Evolutionary conservation across 2,113 vertebrate genomes (phyloP).

Genomic region (Sterna hirundo): DNA sequence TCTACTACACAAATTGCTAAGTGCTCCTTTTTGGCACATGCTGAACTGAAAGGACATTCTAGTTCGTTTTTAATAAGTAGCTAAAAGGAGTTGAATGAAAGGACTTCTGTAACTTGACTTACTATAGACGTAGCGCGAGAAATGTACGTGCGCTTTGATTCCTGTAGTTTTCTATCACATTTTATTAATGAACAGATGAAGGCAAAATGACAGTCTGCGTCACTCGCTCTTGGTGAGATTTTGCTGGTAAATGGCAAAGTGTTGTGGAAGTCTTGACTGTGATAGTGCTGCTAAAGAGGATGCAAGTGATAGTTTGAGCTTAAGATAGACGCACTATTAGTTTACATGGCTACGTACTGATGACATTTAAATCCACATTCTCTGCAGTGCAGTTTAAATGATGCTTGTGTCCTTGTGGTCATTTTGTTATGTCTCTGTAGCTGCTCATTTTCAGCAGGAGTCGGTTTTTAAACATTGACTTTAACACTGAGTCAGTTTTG

Average conservation of each 20-base stretch:
- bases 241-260: neutral
- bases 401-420: neutral
- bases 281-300: neutral
- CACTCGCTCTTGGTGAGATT: neutral
- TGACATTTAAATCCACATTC: constrained; percentile 14
- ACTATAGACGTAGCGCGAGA: rapidly evolving
- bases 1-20: neutral
- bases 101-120: neutral
- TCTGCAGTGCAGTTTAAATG: constrained; percentile 12
- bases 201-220: neutral
- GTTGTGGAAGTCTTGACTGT: neutral
- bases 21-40: neutral
- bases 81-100: neutral
- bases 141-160: neutral
- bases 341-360: neutral
- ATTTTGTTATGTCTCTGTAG: constrained; percentile 22
- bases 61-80: neutral
- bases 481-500: constrained; percentile 25
- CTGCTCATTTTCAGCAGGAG: neutral
- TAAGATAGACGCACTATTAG: neutral
- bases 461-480: neutral
- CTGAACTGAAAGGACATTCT: neutral
- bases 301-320: neutral
- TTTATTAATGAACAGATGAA: neutral
- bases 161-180: neutral